Percentiles rank a stretch among this genome's conserved stretches.
Evolutionary conservation across 2,888 invertebrate genomes (phyloP).

Genomic region (Pyrrhosoma nymphula): DNA sequence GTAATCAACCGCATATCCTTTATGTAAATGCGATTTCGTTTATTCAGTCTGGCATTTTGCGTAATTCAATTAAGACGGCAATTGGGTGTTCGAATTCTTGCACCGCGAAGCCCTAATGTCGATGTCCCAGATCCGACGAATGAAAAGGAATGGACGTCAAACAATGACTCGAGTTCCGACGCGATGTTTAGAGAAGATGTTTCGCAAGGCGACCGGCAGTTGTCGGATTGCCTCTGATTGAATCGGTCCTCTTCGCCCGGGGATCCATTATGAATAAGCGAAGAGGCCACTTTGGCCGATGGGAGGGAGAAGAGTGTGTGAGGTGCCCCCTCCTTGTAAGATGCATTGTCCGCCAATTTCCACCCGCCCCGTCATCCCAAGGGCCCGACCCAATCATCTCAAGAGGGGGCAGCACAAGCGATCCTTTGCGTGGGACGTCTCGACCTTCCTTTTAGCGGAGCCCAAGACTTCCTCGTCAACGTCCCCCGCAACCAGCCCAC

Average conservation of each 20-base stretch:
- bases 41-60: neutral
- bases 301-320: too few relatives aligned
- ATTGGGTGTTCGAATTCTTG: neutral
- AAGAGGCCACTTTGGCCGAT: neutral
- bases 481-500: neutral
- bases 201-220: neutral
- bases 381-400: neutral
- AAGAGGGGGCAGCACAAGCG: neutral
- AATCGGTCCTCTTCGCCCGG: neutral
- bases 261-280: neutral
- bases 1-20: too few relatives aligned
- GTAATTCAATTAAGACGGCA: neutral
- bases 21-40: neutral
- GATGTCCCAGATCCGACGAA: neutral
- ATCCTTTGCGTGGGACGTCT: slow-evolving; percentile 17
- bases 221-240: neutral
- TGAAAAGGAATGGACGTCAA: neutral
- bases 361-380: neutral
- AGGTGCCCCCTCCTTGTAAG: neutral
- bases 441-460: neutral
- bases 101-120: too few relatives aligned
- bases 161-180: neutral
- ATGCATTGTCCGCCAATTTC: slow-evolving; percentile 15
- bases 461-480: neutral
- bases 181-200: neutral